Conservation (phyloP, 2,797 vertebrate species). For the Bryconaethiops microstoma region DNA sequence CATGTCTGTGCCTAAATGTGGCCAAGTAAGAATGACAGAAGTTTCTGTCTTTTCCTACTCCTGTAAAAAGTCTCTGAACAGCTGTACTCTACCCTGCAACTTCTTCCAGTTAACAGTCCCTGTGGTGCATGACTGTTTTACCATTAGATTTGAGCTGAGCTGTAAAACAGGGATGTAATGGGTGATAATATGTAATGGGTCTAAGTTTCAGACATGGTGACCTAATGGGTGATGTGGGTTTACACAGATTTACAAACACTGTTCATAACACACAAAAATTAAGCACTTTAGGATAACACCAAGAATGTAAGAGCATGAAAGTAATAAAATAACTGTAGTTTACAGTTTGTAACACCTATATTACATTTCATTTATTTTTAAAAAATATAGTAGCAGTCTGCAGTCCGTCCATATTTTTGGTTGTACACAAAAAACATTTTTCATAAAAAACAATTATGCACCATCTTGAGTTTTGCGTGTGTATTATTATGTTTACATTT, state of each 20-base stretch:
- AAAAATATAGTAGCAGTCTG: too few species aligned
- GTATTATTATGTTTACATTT: too few species aligned
- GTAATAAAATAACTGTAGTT: neutral
- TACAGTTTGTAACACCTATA: neutral
- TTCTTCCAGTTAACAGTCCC: constrained; percentile 52
- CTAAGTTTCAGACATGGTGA: neutral
- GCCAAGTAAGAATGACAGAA: too few species aligned
- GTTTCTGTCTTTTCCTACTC: neutral
- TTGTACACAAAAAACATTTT: too few species aligned
- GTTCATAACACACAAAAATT: neutral
- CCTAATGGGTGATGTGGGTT: neutral
- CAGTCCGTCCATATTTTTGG: too few species aligned
- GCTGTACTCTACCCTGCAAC: constrained; percentile 56
- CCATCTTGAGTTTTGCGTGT: too few species aligned
- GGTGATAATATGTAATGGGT: neutral
- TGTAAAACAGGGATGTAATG: neutral
- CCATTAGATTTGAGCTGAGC: neutral
- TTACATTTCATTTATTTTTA: too few species aligned
- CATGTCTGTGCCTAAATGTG: too few species aligned
- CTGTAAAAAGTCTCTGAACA: neutral
- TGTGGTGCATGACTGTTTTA: neutral
- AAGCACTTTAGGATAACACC: neutral
- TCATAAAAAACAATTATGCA: too few species aligned
- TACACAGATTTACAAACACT: neutral
- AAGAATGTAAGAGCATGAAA: neutral